Evolutionary conservation across 2,797 vertebrate genomes (phyloP), one percentile per base, ranked within the genome.

Genomic region (Cryptoblepharus egeriae): DNA sequence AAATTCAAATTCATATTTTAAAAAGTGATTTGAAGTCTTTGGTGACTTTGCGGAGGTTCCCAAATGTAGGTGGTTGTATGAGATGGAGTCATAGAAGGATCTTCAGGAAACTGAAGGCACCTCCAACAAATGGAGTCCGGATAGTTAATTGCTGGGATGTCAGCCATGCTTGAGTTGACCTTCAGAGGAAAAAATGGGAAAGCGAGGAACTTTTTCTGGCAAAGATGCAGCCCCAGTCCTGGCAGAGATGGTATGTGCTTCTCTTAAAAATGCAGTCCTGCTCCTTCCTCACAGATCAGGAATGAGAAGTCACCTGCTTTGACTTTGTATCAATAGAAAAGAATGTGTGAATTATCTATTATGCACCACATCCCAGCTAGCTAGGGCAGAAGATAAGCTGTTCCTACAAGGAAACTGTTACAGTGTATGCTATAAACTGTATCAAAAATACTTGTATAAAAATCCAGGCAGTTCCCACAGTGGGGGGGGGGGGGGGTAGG

Each of bases 241-340:
- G 8, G 13, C 64, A 75, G 4, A 20, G 64, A 2, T 32, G 18
- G 28, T 28, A 55, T 45, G 45, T 42, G 55, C 42, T 37, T 72
- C 60, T 63, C 1, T 52, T 64, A 64, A 28, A 73, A 37, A 26
- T 42, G 79, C 39, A 73, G 13, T 52, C 18, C 2, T 30, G 39
- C 52, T 57, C 22, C 52, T 72, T 71, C 28, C 52, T 82, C 60
- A 32, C 52, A 75, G 55, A 65, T 39, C 18, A 82, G 67, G 55
- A 61, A 83, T 65, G 11, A 42, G 4, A 82, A 77, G 45, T 78
- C 68, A 83, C 75, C 68, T 71, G 68, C 60, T 77, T 71, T 64
- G 45, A 55, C 49, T 39, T 65, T 35, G 13, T 45, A 12, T 49
- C 69, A 73, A 22, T 32, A 20, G 35, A 35, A 78, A 42, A 77